Base-by-base conservation (phyloP, 2,888 invertebrate genomes). In the Stomorhina lunata region DNA sequence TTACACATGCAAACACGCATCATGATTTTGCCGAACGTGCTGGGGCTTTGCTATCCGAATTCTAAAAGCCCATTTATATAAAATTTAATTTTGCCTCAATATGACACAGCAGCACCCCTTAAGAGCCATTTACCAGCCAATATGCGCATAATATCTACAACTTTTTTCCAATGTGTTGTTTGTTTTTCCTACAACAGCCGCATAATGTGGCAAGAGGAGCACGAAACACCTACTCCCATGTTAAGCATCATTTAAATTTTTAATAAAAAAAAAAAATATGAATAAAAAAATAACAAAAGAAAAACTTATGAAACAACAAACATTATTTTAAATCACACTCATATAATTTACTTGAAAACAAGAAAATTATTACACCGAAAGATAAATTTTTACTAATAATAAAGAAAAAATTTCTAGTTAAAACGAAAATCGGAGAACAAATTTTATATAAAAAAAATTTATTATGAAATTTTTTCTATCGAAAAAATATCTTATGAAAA, bases 61-160 rank as follows among this genome's bases (percentile, higher is more conserved):
- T 17, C 12, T 12, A 71, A 4, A 48, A 40, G 22, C 27, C 25
- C 66, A 66, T 34, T 66, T 48, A 50, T 34, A 37, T 57, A 22
- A 66, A 73, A 73, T 73, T 53, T 53, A 53, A 73, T 40, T 63
- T 55, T 9, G 43, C 53, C 69, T 32, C 73, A 73, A 55, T 55
- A 73, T 55, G 50, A 53, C 50, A n/a, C n/a, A n/a, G 63, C 53
- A 50, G n/a, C 32, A 40, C 43, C 53, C 53, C 73, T 32, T 17
- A 73, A 63, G 73, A 43, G 43, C 53, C 37, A 53, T 53, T 73
- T 50, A 50, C 53, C 32, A 73, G 40, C 63, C 50, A 65, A 73
- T 43, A 43, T 50, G 27, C 29, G 29, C 29, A 9, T 45, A 29
- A 69, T 2, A 43, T 22, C n/a, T 27, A n/a, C n/a, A n/a, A n/a